Conservation (phyloP, 2,888 invertebrate species). For the Arctia plantaginis region DNA sequence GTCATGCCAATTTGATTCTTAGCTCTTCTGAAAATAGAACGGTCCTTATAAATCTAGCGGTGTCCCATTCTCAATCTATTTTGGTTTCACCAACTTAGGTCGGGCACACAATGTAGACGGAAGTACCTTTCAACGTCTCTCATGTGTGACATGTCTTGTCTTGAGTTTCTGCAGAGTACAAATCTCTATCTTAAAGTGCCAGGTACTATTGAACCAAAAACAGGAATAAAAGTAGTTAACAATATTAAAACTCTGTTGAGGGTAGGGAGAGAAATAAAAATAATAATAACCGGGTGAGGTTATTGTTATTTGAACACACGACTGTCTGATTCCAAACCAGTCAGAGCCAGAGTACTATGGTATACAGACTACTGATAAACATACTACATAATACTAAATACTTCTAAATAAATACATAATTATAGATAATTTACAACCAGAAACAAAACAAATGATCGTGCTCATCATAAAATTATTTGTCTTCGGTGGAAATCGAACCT, state of each 20-base stretch:
- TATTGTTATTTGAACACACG: too few species aligned
- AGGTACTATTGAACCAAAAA: neutral
- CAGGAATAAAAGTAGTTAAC: neutral
- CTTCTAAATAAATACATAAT: neutral
- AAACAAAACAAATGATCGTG: neutral
- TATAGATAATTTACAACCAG: neutral
- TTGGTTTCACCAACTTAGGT: constrained; percentile 18
- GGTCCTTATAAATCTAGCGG: constrained; percentile 3
- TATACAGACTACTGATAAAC: neutral
- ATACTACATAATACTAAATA: neutral
- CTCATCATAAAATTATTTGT: neutral
- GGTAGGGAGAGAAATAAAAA: neutral
- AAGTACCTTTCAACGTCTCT: constrained; percentile 40
- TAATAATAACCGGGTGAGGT: too few species aligned
- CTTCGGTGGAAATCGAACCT: neutral
- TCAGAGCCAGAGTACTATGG: neutral
- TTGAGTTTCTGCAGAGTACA: neutral
- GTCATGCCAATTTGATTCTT: neutral
- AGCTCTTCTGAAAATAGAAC: neutral
- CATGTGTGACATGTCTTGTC: constrained; percentile 17
- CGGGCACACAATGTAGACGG: constrained; percentile 18
- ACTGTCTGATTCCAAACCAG: too few species aligned
- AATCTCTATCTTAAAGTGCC: neutral
- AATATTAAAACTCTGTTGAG: neutral
- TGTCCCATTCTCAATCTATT: constrained; percentile 9